Evolutionary conservation across 2,888 invertebrate species (phyloP), one percentile per base, ranked within the genome.

Genomic region (Adelognathus sp.): DNA sequence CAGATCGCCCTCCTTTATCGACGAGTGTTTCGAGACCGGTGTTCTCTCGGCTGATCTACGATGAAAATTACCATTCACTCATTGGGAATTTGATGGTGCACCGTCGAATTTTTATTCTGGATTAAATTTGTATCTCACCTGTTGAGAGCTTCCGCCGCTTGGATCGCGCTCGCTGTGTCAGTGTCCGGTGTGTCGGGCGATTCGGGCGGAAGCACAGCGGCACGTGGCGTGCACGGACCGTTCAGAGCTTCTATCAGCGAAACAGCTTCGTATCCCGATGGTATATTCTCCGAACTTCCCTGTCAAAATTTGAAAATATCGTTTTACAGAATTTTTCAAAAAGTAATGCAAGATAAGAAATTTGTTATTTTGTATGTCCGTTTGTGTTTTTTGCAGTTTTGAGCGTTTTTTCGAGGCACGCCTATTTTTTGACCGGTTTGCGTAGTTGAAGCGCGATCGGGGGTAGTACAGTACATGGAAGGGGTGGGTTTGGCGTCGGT

Each of bases 201-300:
- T 80, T 92, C 91, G 5, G 92, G 90, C n/a, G 92, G 91, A 14
- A 92, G 89, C 16, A 88, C 85, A 33, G 89, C 86, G 64, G 89
- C 89, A 82, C 93, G 93, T 63, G 94, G 93, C 36, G 93, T 92
- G 86, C 94, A 96, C 5, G 98, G 98, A 0, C 99, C 99, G 92
- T 99, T 99, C 67, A 99, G 93, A 2, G 99, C 99, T 92, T 99
- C 99, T 83, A 99, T 96, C 66, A 99, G 93, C 0, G 98, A 97
- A 66, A 99, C 97, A 29, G 98, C 96, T 92, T 98, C 97, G 92
- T 98, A 99, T 0, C 98, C 98, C 0, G 96, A 94, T 9, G 98
- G 98, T 87, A 98, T 96, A 89, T 97, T 96, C 89, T 97, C 97
- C 90, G 95, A 94, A 87, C 94, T 95, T 80, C 94, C 94, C 95